Percentiles rank a stretch among this genome's conserved stretches.
phyloP scores from a whole-genome alignment of 2,888 invertebrate genomes.

The Polylopha cassiicola region DNA sequence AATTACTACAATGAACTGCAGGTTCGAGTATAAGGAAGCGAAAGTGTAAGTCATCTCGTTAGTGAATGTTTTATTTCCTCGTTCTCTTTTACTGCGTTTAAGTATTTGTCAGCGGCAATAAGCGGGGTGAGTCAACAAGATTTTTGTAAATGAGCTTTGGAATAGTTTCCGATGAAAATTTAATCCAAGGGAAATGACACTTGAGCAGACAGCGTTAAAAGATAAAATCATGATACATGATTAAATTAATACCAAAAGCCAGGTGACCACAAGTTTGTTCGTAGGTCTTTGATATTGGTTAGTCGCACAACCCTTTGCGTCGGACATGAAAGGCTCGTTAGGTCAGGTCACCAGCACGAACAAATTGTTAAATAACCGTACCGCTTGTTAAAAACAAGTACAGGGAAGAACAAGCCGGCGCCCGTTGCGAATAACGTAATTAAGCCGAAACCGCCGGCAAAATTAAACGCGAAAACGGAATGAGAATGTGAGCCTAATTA shows the following conservation, averaged over 20 bases:
- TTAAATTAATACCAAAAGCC: no score
- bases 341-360: not conserved
- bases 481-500: conserved; percentile 80
- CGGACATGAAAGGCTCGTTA: no score
- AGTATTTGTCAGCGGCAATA: conserved; percentile 50
- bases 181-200: no score
- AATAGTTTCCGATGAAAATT: no score
- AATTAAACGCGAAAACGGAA: conserved; percentile 79
- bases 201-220: no score
- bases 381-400: conserved; percentile 22
- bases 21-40: conserved; percentile 45
- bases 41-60: conserved; percentile 75
- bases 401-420: conserved; percentile 37
- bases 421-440: conserved; percentile 75
- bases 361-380: conserved; percentile 17
- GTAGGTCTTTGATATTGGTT: no score
- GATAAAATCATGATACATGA: no score
- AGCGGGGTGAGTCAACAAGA: conserved; percentile 42
- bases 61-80: conserved; percentile 60
- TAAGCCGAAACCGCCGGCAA: conserved; percentile 75
- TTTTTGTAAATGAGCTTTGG: conserved; percentile 26
- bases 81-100: conserved; percentile 38
- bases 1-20: conserved; percentile 70
- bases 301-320: no score
- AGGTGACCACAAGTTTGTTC: no score